Evolutionary conservation across 2,888 invertebrate genomes (phyloP), one percentile per base, ranked within the genome.

Genomic region (Apeira syringaria): DNA sequence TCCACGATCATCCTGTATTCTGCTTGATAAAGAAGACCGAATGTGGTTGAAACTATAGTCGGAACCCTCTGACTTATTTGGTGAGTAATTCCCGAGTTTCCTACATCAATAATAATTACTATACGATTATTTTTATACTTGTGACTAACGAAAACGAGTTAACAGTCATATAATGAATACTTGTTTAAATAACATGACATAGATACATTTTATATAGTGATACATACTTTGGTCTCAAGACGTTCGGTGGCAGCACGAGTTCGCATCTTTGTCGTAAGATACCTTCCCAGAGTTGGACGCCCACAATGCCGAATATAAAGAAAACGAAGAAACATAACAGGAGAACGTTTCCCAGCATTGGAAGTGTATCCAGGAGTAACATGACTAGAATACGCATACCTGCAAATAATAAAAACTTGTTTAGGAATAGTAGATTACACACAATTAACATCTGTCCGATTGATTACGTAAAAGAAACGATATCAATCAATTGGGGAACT

Each of bases 261-360:
- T 95, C 97, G 81, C 99, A 99, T 44, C 99, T 93, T 80, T 99
- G 98, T 56, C 99, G 91, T 38, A 99, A 91, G 50, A 99, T 96
- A 31, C 99, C 99, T 80, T 99, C 97, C 99, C 99, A 99, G 35
- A 99, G 92, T 83, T 99, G 99, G 25, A 99, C 99, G 10, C 99
- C 99, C 63, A 99, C 97, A 75, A 99, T 99, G 59, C 99, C 99
- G 77, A 99, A 99, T 80, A 99, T 99, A 92, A 99, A 99, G 94
- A 99, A 99, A 47, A 99, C 99, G 92, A 99, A 99, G 93, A 99
- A 99, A 89, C 99, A 99, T 54, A 99, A 92, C 58, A 99, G 92
- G 58, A 99, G 91, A 35, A 99, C 99, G 88, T 99, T 99, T 56
- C 99, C 99, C 70, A 99, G 91, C 99, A 99, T 99, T 7, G 99